Evolutionary conservation across 2,113 vertebrate genomes (phyloP), one percentile per base, ranked within the genome.

Genomic region (Myodes glareolus): DNA sequence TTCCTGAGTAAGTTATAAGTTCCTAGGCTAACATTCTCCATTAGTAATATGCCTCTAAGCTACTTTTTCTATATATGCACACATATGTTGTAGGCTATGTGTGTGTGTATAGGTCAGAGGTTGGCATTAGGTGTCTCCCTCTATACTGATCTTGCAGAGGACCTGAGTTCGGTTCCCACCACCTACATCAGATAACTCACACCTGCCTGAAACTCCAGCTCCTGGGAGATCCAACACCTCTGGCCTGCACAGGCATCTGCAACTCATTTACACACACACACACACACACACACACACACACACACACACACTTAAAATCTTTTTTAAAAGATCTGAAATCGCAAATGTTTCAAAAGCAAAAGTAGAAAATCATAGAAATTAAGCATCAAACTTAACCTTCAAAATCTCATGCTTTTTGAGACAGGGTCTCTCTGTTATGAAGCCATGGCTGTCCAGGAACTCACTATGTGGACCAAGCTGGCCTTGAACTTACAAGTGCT

Each of bases 1-100:
- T 96, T 80, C 93, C 77, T 61, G 50, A 96, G 31, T 45, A 88
- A 58, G 76, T 67, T 80, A 86, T n/a, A 78, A 68, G 55, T 84
- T 91, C 61, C 90, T 80, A 84, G 63, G 70, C 80, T 92, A 52
- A 80, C 45, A 92, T 73, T 92, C 72, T 91, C 75, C 16, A 76
- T 39, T 81, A 36, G 23, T 39, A 97, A 76, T 67, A 45, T 88
- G 82, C 63, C 70, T 88, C 68, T 50, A 89, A 25, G 63, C 27
- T 87, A 87, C 52, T 85, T 80, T 90, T 31, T 65, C 13, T 39
- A 9, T 65, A 61, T 8, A 9, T 5, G 58, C 58, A 45, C 39
- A 67, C 27, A 31, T 21, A 29, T 86, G 63, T 65, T 67, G 17
- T 7, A 45, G 39, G 8, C 29, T 45, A 19, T 45, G 36, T 84